Percentiles rank a stretch among this genome's conserved stretches.
Conservation (phyloP, 2,888 invertebrate genomes). For the Caenorhabditis sp. region DNA sequence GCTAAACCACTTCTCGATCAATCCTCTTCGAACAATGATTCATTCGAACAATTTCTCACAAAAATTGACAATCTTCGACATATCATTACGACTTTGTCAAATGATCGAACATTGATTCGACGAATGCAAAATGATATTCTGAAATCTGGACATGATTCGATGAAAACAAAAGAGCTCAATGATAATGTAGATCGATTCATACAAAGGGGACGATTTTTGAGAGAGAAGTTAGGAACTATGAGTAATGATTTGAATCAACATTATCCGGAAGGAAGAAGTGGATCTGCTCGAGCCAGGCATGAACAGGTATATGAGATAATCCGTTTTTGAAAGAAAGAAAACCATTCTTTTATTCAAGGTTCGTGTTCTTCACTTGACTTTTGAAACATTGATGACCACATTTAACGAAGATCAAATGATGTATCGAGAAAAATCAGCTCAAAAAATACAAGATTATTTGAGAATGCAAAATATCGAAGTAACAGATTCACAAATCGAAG, state of each 20-base stretch:
- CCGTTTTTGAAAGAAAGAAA: neutral
- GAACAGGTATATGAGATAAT: no score
- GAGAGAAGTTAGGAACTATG: constrained; percentile 1
- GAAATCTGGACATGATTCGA: constrained; percentile 5
- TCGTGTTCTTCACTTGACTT: constrained; percentile 14
- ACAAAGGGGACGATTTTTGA: constrained; percentile 3
- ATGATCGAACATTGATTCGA: constrained; percentile 21
- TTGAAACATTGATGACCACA: constrained; percentile 23
- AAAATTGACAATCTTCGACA: constrained; percentile 23
- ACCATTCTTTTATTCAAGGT: constrained; percentile 11
- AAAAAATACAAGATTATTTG: constrained; percentile 21
- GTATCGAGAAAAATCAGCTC: constrained; percentile 13
- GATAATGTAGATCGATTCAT: constrained; percentile 30
- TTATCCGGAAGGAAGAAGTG: constrained; percentile 9
- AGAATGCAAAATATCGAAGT: constrained; percentile 29
- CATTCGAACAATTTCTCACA: constrained; percentile 19
- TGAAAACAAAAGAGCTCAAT: constrained; percentile 12
- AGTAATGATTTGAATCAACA: constrained; percentile 8
- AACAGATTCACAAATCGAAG: constrained; percentile 15
- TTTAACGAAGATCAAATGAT: constrained; percentile 28
- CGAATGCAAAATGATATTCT: constrained; percentile 10
- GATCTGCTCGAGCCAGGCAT: constrained; percentile 15
- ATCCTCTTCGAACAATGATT: neutral
- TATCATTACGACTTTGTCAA: constrained; percentile 13
- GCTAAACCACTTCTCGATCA: neutral